Evolutionary conservation across 2,888 invertebrate genomes (phyloP).

Genomic region (Kuschelorhynchus macadamiae): DNA sequence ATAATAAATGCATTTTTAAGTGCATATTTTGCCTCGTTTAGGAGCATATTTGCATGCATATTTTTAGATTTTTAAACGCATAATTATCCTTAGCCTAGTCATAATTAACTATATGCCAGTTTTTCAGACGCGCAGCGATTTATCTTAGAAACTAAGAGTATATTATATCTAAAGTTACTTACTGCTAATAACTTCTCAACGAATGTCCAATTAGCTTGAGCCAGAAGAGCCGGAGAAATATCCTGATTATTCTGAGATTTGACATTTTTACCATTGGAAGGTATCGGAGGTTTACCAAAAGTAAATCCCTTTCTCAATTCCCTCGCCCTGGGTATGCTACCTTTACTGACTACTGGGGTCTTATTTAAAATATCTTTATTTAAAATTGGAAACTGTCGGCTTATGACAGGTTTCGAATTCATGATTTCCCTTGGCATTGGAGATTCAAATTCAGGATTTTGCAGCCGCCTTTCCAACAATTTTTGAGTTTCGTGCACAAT

Average conservation of each 20-base stretch:
- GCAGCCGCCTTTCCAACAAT: slow-evolving; percentile 73
- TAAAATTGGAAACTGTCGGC: slow-evolving; percentile 86
- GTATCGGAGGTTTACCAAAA: slow-evolving; percentile 56
- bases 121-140: too few relatives aligned
- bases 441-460: slow-evolving; percentile 84
- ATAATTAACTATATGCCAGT: too few relatives aligned
- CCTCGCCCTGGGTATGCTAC: slow-evolving; percentile 67
- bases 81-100: too few relatives aligned
- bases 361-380: slow-evolving; percentile 83
- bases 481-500: slow-evolving; percentile 77
- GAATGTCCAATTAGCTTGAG: slow-evolving; percentile 98
- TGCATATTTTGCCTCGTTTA: too few relatives aligned
- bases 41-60: too few relatives aligned
- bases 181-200: slow-evolving; percentile 97
- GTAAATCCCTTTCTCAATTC: slow-evolving; percentile 62
- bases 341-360: slow-evolving; percentile 74
- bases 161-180: too few relatives aligned
- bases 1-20: too few relatives aligned
- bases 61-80: too few relatives aligned
- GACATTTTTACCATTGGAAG: slow-evolving; percentile 53
- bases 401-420: slow-evolving; percentile 72
- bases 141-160: too few relatives aligned
- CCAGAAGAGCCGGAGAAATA: slow-evolving; percentile 89
- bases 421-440: slow-evolving; percentile 85
- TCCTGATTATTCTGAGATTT: slow-evolving; percentile 65